A percentile compares a stretch with the other conserved stretches of the same genome.
Evolutionary conservation across 2,113 vertebrate genomes (phyloP).

Genomic region (Pogona vitticeps): DNA sequence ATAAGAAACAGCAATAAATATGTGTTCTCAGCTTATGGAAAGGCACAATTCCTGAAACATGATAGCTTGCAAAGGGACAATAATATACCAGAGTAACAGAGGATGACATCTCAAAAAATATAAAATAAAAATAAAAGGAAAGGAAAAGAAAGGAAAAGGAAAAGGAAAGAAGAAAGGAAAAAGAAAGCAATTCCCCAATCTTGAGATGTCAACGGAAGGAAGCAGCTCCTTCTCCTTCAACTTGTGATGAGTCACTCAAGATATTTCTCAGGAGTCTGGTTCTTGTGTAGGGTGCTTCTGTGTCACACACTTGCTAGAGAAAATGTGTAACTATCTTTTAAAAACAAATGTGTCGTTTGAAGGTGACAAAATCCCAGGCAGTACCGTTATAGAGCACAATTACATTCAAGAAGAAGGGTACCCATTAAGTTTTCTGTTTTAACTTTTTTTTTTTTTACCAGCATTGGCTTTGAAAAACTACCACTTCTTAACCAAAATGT

Average conservation of each 20-base stretch:
- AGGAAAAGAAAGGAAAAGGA: too few relatives aligned
- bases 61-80: neutral
- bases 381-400: neutral
- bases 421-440: neutral
- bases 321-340: accelerated
- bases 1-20: neutral
- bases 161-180: too few relatives aligned
- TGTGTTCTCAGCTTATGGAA: neutral
- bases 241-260: accelerated
- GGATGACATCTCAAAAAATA: neutral
- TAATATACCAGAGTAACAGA: slow-evolving; percentile 1
- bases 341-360: neutral
- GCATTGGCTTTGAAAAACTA: neutral
- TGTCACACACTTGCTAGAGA: neutral
- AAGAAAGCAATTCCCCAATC: neutral
- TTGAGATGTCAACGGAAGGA: neutral
- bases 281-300: accelerated
- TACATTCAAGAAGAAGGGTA: neutral
- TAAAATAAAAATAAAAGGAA: too few relatives aligned
- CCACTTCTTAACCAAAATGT: neutral
- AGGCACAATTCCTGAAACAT: accelerated
- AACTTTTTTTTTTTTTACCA: too few relatives aligned
- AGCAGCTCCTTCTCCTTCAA: neutral
- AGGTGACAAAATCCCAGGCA: neutral
- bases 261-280: neutral